Evolutionary conservation across 23 tunicate genomes (phyloP).

Genomic region (Clavelina lepadiformis): DNA sequence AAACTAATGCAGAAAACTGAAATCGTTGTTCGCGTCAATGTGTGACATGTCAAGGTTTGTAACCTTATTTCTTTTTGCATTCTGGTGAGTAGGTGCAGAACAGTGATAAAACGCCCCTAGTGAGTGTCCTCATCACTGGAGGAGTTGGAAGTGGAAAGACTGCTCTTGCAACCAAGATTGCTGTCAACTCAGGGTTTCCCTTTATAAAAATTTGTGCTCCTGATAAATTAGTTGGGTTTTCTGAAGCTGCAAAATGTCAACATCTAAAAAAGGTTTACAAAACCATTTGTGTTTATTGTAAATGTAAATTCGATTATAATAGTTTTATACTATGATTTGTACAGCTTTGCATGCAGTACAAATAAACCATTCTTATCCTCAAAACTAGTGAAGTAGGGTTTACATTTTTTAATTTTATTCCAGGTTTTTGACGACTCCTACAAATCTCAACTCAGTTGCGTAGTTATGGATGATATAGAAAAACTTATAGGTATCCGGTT

Average conservation of each 20-base stretch:
- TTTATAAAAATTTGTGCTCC: slow-evolving; percentile 81
- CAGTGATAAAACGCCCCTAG: slow-evolving; percentile 72
- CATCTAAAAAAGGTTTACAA: slow-evolving; percentile 56
- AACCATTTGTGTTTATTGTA: too few species aligned
- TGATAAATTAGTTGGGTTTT: slow-evolving; percentile 61
- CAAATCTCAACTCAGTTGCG: slow-evolving; percentile 87
- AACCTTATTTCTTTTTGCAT: too few species aligned
- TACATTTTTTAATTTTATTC: background rate
- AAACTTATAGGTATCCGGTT: slow-evolving; percentile 40
- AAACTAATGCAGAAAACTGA: too few species aligned
- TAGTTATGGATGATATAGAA: slow-evolving; percentile 93
- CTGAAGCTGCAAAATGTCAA: slow-evolving; percentile 89
- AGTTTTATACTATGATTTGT: too few species aligned
- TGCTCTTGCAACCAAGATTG: slow-evolving; percentile 89
- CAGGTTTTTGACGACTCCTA: slow-evolving; percentile 85
- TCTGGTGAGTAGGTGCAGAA: slow-evolving; percentile 68
- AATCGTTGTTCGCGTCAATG: too few species aligned
- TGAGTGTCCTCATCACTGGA: slow-evolving; percentile 68
- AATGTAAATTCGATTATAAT: background rate
- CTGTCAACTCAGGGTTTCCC: slow-evolving; percentile 80
- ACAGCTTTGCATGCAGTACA: too few species aligned
- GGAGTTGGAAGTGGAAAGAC: slow-evolving; percentile 84
- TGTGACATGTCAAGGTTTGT: too few species aligned
- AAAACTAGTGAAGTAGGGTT: too few species aligned
- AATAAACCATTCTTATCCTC: too few species aligned